Base-by-base conservation (phyloP, 2,888 invertebrate genomes). In the Agapetus fuscipes region DNA sequence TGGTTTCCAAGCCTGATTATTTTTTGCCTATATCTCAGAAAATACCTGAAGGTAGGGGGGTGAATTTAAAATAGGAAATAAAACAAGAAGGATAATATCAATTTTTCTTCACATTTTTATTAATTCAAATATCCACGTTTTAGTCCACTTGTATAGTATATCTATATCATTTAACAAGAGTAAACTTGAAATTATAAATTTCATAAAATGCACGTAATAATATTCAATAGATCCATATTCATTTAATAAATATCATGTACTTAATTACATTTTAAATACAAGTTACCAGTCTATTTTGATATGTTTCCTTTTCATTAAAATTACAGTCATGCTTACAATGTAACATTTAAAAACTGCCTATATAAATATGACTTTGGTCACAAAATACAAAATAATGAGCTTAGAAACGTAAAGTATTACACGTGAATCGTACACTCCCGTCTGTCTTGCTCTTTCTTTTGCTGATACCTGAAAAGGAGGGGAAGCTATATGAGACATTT, bases 371-470 rank as follows among this genome's bases (percentile, higher is more conserved):
- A 17, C 14, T 32, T n/a, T 7, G n/a, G 30, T 43, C 27, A 40
- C 27, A 38, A 34, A 30, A 34, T 29, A n/a, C n/a, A n/a, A n/a
- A n/a, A n/a, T n/a, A n/a, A n/a, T n/a, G n/a, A n/a, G n/a, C n/a
- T n/a, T n/a, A n/a, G n/a, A n/a, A n/a, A n/a, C n/a, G n/a, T n/a
- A n/a, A n/a, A n/a, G n/a, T n/a, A 36, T 39, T 73, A 78, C 58
- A 82, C 81, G 57, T 81, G 82, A 58, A 82, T 81, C 48, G 80
- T 80, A 60, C 78, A 81, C 60, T 82, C 81, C 57, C 79, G 75
- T 46, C 80, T 71, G 56, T 82, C 81, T 57, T 80, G 78, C 56
- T 81, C 79, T 60, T 80, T 79, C 53, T 79, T 74, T 59, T 80
- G 79, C 53, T 79, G 78, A 57, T 80, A 81, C 59, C 81, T 81